Percentiles rank a stretch among this genome's conserved stretches.
These are phyloP conservation scores for Clinocottus analis DNA, from an alignment of 2,113 vertebrate genomes.

Conservation along the genomic window DNA sequence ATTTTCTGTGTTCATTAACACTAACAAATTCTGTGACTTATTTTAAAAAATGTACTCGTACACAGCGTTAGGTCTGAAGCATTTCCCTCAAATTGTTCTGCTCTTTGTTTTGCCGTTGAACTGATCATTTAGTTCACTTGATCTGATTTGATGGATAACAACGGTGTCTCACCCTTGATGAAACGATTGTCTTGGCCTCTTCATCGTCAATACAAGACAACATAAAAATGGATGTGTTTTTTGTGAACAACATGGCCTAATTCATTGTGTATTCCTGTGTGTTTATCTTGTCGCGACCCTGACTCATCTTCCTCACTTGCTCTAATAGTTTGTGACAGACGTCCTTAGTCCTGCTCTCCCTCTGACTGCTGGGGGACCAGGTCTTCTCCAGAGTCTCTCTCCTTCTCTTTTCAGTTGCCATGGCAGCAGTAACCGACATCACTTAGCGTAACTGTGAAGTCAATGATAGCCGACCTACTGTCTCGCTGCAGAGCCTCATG, in stretches of 20 bases:
- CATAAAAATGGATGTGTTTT: background rate
- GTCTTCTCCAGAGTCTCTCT: constrained; percentile 51
- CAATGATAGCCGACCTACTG: constrained; percentile 68
- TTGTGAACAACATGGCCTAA: background rate
- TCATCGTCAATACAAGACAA: background rate
- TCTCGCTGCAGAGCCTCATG: constrained; percentile 58
- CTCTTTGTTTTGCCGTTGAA: background rate
- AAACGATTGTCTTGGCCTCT: background rate
- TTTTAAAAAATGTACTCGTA: background rate
- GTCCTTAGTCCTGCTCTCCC: constrained; percentile 60
- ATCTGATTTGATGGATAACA: background rate
- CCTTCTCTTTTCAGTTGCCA: constrained; percentile 80
- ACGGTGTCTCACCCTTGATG: background rate
- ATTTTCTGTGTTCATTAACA: background rate
- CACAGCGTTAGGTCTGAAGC: background rate
- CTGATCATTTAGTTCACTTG: background rate
- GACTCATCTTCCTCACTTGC: constrained; percentile 55
- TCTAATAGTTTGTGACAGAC: constrained; percentile 80
- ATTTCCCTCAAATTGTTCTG: background rate
- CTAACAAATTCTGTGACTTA: background rate
- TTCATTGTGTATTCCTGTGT: constrained; percentile 27
- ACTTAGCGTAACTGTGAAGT: constrained; percentile 79
- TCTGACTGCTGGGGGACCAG: constrained; percentile 50
- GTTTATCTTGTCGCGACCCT: constrained; percentile 69
- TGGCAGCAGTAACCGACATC: constrained; percentile 84